Evolutionary conservation across 2,888 invertebrate species (phyloP).

Genomic region (Coecobrya sp.): DNA sequence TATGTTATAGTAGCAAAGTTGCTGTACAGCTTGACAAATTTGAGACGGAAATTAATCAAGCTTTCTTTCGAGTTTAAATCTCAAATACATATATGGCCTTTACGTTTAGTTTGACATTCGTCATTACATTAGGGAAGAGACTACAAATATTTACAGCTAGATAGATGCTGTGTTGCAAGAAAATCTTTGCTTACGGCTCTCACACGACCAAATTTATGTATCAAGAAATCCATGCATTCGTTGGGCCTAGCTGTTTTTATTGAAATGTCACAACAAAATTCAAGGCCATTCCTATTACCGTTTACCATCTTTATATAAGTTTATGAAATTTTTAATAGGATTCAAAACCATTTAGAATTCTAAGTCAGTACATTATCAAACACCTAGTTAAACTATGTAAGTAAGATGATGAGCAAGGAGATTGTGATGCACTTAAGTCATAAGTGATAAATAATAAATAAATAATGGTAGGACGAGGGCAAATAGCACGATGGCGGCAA

Average conservation of each 20-base stretch:
- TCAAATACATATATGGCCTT: background rate
- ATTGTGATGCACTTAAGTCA: no score
- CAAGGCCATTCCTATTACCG: no score
- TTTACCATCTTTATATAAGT: no score
- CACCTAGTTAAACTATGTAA: no score
- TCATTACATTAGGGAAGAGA: background rate
- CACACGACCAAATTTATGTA: constrained; percentile 18
- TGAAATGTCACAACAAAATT: background rate
- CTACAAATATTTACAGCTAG: no score
- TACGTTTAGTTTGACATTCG: background rate
- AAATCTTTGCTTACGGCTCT: constrained; percentile 10
- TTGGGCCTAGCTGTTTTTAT: background rate
- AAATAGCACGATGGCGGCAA: no score
- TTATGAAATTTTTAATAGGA: no score
- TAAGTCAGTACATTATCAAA: no score
- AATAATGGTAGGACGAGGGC: no score
- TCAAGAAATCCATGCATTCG: background rate
- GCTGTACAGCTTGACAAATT: constrained; percentile 27
- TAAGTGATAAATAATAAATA: no score
- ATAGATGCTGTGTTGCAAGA: background rate
- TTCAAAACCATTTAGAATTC: no score
- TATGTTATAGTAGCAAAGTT: background rate
- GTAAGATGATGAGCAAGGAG: no score
- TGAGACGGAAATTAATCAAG: constrained; percentile 55
- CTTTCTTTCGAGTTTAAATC: constrained; percentile 14